These are phyloP conservation scores for Macropus fuliginosus DNA, from an alignment of 2,797 vertebrate genomes.

Conservation along the genomic window DNA sequence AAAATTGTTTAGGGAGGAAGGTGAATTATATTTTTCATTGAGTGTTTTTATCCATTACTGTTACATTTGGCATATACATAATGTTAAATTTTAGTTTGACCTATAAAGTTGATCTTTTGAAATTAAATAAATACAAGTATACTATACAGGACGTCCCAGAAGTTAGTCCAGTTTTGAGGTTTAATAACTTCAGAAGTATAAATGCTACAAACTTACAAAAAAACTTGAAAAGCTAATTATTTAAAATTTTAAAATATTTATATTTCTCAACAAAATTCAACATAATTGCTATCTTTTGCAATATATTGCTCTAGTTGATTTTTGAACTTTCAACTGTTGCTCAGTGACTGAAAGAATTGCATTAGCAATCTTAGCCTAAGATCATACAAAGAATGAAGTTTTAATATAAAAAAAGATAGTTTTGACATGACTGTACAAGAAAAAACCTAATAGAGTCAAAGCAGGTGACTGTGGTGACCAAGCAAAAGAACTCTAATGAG, in stretches of 20 bases:
- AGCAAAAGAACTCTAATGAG: neutral
- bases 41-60: neutral
- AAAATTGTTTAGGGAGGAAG: neutral
- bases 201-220: constrained; percentile 29
- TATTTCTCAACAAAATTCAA: neutral
- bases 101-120: constrained; percentile 8
- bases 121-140: neutral
- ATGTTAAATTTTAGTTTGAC: constrained; percentile 8
- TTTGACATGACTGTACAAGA: neutral
- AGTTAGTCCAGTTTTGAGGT: neutral
- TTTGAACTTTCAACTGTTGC: neutral
- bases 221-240: neutral
- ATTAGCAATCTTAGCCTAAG: neutral
- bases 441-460: neutral
- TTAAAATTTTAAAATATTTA: neutral
- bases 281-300: neutral
- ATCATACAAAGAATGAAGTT: neutral
- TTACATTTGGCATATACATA: neutral
- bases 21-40: neutral
- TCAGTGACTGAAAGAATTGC: neutral
- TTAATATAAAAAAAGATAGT: neutral
- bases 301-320: neutral
- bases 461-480: neutral
- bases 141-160: neutral
- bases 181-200: constrained; percentile 30